Base-by-base conservation (phyloP, 2,888 invertebrate genomes). In the Tridacna crocea region DNA sequence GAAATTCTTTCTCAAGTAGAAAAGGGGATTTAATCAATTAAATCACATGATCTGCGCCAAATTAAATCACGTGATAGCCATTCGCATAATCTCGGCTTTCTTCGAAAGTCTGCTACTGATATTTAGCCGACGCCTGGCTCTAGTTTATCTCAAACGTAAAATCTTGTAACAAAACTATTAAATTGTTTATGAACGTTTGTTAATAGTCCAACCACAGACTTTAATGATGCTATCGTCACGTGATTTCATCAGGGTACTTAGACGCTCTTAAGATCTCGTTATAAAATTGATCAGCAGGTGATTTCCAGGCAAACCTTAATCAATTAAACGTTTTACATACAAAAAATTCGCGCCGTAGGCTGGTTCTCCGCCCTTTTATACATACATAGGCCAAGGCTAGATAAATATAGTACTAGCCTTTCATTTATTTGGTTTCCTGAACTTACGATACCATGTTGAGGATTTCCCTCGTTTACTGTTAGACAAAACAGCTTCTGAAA, bases 71-170 rank as follows among this genome's bases (percentile, higher is more conserved):
- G 24, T 51, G 48, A 70, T 70, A 51, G 15, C 51, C 70, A 51
- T 70, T 70, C 70, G 70, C n/a, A 70, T 70, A 70, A 70, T 70
- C 70, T 70, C 48, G 70, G 70, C 70, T 70, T 70, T 70, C 51
- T 70, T 70, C 51, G 19, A 46, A 66, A 22, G 48, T 51, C 51
- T 70, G 1, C 12, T 22, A n/a, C 6, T 24, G 26, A 51, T 26
- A 51, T 51, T 48, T 70, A 22, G 70, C 19, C 19, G 70, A 70
- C 70, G 70, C 70, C 70, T 70, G 51, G 48, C 51, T 26, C 47
- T 13, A 70, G 48, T 48, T 70, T 70, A 70, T 70, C 70, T 47
- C 27, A 22, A 70, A 70, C 70, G 70, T 19, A 51, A 48, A n/a
- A 70, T 70, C 70, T 70, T 48, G 70, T 51, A 51, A 70, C n/a